These are phyloP conservation scores for Myotis lucifugus DNA, from an alignment of 2,113 vertebrate species.

Conservation along the genomic window DNA sequence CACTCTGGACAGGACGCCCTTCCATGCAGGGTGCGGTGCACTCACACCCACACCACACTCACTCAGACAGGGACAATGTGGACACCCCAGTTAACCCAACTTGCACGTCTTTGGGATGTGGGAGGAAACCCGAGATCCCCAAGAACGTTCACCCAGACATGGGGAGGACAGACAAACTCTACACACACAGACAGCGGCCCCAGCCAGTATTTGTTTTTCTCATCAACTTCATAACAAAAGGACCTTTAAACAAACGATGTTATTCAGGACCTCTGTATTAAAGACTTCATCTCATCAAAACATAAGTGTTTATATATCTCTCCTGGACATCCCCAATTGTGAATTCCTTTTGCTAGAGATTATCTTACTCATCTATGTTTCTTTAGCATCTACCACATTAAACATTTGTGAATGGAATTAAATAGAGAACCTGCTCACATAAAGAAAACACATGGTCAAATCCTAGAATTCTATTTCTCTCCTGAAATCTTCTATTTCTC, in stretches of 20 bases:
- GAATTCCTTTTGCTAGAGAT: neutral
- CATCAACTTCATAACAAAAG: neutral
- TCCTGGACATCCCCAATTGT: neutral
- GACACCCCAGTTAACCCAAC: neutral
- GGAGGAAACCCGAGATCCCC: neutral
- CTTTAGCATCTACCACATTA: neutral
- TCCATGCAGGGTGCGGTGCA: neutral
- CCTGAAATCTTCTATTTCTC: neutral
- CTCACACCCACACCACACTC: neutral
- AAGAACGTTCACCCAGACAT: neutral
- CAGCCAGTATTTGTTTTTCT: neutral
- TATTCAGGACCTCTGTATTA: neutral
- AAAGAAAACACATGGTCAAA: neutral
- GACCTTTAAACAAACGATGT: neutral
- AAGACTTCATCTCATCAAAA: neutral
- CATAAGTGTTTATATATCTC: neutral
- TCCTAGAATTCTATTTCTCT: neutral
- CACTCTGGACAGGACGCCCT: neutral
- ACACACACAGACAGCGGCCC: neutral
- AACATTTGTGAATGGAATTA: constrained; percentile 5
- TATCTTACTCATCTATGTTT: neutral
- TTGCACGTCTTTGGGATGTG: neutral
- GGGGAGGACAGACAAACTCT: neutral
- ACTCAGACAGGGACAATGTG: neutral
- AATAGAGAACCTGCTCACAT: neutral